Conservation (phyloP, 2,797 vertebrate genomes). For the Sebastes iracundus region DNA sequence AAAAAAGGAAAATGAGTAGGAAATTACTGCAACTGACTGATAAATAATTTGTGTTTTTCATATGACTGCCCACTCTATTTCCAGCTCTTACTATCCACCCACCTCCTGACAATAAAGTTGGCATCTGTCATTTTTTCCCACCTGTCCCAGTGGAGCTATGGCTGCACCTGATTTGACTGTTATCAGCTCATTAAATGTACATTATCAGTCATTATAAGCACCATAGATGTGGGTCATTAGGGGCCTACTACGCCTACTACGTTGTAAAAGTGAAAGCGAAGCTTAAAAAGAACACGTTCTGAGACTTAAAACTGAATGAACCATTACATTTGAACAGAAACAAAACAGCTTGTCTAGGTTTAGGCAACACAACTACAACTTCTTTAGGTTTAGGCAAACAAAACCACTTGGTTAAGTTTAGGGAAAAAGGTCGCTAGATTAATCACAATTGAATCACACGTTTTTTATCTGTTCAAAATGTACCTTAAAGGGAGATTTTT, state of each 20-base stretch:
- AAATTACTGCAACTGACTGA: not conserved
- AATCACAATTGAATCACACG: too few relatives aligned
- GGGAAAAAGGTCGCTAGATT: too few relatives aligned
- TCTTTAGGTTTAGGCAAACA: too few relatives aligned
- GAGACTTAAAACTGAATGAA: not conserved
- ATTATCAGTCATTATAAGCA: not conserved
- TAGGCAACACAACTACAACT: too few relatives aligned
- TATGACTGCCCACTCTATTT: not conserved
- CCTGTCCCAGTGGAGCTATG: not conserved
- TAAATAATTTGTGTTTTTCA: not conserved
- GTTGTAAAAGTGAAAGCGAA: not conserved
- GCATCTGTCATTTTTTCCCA: not conserved
- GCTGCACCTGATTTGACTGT: not conserved
- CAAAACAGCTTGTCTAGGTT: too few relatives aligned
- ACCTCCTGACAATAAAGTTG: not conserved
- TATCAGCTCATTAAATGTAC: not conserved
- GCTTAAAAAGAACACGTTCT: not conserved
- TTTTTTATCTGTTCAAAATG: too few relatives aligned
- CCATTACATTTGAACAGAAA: too few relatives aligned
- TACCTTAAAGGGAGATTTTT: too few relatives aligned
- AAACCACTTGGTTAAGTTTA: too few relatives aligned
- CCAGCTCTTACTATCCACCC: not conserved
- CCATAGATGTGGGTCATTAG: not conserved
- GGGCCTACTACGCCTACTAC: not conserved
- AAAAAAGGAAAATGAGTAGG: not conserved